A percentile compares a stretch with the other conserved stretches of the same genome.
Conservation (phyloP, 2,113 vertebrate genomes). For the Dasyprocta punctata region DNA sequence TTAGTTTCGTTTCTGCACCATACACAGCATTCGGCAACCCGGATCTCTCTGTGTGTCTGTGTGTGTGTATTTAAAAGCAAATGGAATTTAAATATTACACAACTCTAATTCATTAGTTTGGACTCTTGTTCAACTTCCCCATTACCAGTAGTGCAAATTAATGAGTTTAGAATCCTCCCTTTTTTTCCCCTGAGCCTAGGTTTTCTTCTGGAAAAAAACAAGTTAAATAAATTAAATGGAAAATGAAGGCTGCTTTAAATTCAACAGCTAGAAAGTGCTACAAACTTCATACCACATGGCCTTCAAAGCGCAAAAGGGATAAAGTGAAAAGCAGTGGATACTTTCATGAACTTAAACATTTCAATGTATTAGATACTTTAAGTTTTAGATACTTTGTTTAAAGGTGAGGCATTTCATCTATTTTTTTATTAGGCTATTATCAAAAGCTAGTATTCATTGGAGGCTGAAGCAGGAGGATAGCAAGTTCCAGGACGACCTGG, state of each 20-base stretch:
- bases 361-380: neutral
- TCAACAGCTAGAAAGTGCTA: neutral
- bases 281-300: neutral
- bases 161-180: neutral
- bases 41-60: neutral
- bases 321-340: neutral
- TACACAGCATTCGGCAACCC: neutral
- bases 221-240: neutral
- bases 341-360: neutral
- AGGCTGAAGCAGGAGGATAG: neutral
- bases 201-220: constrained; percentile 21
- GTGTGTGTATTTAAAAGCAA: neutral
- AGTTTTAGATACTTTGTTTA: constrained; percentile 33
- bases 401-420: neutral
- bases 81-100: neutral
- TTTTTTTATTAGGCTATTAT: neutral
- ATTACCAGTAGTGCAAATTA: neutral
- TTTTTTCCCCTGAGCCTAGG: neutral
- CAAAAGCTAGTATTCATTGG: neutral
- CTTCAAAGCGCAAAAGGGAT: no score
- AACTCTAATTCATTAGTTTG: neutral
- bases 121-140: neutral
- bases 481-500: neutral
- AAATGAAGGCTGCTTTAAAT: neutral
- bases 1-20: neutral